These are phyloP conservation scores for Drosophila hamatofila DNA, from an alignment of 2,888 invertebrate species.

Conservation along the genomic window DNA sequence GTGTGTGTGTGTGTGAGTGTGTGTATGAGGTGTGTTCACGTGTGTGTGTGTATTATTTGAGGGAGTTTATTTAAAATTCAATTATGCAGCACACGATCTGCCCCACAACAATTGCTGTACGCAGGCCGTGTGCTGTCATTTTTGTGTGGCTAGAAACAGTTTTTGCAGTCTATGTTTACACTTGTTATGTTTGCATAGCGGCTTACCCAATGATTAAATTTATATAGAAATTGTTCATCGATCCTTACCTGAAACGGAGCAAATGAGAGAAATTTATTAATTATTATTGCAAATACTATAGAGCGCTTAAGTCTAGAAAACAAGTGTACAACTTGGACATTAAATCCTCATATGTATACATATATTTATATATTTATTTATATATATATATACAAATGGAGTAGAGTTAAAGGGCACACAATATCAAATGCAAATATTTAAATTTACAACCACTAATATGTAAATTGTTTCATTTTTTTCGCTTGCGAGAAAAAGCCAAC, in stretches of 20 bases:
- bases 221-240: slow-evolving; percentile 84
- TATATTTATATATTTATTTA: slow-evolving; percentile 16
- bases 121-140: neutral
- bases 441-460: slow-evolving; percentile 45
- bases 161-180: slow-evolving; percentile 9
- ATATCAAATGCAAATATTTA: slow-evolving; percentile 55
- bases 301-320: slow-evolving; percentile 35
- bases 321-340: slow-evolving; percentile 52
- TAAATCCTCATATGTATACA: slow-evolving; percentile 34
- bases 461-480: slow-evolving; percentile 4
- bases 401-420: slow-evolving; percentile 47
- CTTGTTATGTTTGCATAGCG: slow-evolving; percentile 19
- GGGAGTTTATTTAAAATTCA: slow-evolving; percentile 85
- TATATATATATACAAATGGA: neutral
- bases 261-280: slow-evolving; percentile 47
- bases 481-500: slow-evolving; percentile 32
- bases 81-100: slow-evolving; percentile 75
- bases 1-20: slow-evolving; percentile 3
- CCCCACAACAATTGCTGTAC: slow-evolving; percentile 20
- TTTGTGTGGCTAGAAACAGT: slow-evolving; percentile 6
- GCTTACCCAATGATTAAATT: slow-evolving; percentile 84
- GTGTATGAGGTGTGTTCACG: neutral
- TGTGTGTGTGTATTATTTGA: slow-evolving; percentile 30
- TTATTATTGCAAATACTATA: slow-evolving; percentile 8
- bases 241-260: slow-evolving; percentile 84